Base-by-base conservation (phyloP, 2,888 invertebrate species). In the Ferdinandea cuprea region DNA sequence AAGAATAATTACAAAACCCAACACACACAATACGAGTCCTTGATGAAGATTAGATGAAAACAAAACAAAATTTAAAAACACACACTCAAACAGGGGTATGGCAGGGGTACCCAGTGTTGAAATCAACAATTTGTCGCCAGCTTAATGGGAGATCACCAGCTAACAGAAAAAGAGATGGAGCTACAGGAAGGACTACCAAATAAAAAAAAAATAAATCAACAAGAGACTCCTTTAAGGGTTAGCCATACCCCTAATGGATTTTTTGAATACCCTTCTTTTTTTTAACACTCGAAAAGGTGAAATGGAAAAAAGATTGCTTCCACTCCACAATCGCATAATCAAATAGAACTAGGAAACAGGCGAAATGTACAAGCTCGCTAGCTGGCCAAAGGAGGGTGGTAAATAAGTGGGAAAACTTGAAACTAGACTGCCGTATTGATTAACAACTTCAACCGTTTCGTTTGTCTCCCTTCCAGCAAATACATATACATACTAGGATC, bases 71-170 rank as follows among this genome's bases (percentile, higher is more conserved):
- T 28, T 15, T 11, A 28, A 9, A 28, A 15, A 28, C 11, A 11
- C 21, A 17, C 30, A n/a, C 50, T 13, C 28, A 28, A 13, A 11
- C 15, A 8, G 46, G 15, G n/a, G n/a, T n/a, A n/a, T n/a, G n/a
- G n/a, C n/a, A n/a, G n/a, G n/a, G n/a, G n/a, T n/a, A n/a, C n/a
- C 11, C 59, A 25, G 2, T 30, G 4, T 35, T 17, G 19, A 40
- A 21, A 32, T 28, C 50, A 32, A 46, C 72, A 63, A 61, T 72
- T 63, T 72, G 61, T 46, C 63, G 61, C 63, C 54, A 54, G 61
- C 54, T 52, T 63, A 72, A 72, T 63, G 44, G 61, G 54, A n/a
- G n/a, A 72, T 72, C 72, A 61, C 52, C 32, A 35, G 44, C 42
- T 21, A 30, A 56, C 11, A 17, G 44, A 56, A n/a, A n/a, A n/a